Conservation (phyloP, 2,113 vertebrate species). For the Helogale parvula region DNA sequence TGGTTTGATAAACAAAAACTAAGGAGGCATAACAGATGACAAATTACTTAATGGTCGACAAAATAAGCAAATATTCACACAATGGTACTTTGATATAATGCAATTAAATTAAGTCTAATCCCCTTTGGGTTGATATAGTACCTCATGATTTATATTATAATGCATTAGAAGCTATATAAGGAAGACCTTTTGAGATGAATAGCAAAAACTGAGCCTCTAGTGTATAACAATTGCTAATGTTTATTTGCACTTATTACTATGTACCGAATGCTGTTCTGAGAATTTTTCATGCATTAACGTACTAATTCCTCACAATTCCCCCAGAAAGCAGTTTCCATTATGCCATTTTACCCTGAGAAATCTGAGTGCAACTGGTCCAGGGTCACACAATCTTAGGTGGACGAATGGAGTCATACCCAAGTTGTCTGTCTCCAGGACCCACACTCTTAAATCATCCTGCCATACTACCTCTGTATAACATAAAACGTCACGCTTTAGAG, state of each 20-base stretch:
- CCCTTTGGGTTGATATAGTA: not conserved
- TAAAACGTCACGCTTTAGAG: not conserved
- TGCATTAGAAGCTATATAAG: not conserved
- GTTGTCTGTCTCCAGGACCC: too few species aligned
- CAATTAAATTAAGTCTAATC: slow-evolving; percentile 50
- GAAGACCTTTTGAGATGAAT: not conserved
- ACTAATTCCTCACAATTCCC: not conserved
- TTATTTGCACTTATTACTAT: slow-evolving; percentile 7
- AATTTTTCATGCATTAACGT: not conserved
- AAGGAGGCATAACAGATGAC: not conserved
- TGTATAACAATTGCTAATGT: not conserved
- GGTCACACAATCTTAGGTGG: not conserved
- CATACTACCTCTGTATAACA: not conserved
- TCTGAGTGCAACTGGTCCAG: not conserved
- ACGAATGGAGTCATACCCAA: not conserved
- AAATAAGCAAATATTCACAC: slow-evolving; percentile 12
- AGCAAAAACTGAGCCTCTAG: not conserved
- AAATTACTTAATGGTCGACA: slow-evolving; percentile 12
- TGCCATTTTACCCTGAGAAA: not conserved
- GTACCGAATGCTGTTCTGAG: not conserved
- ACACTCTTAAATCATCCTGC: not conserved
- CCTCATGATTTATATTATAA: slow-evolving; percentile 45
- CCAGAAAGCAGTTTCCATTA: not conserved
- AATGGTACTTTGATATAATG: slow-evolving; percentile 9
- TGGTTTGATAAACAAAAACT: slow-evolving; percentile 22